These are phyloP conservation scores for Amiota mariae DNA, from an alignment of 2,888 invertebrate genomes.

Conservation along the genomic window DNA sequence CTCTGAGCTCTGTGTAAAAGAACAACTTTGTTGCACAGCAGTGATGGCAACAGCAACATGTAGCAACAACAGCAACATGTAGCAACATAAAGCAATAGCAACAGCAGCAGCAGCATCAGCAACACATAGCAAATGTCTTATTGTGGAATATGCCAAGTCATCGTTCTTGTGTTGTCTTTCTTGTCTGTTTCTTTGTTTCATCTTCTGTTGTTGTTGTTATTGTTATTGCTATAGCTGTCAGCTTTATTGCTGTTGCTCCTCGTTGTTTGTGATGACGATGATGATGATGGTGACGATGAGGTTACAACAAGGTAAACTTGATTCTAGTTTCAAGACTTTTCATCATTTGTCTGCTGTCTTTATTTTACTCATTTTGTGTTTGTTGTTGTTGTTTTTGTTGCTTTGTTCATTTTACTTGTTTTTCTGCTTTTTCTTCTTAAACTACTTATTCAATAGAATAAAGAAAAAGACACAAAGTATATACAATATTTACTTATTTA, in stretches of 20 bases:
- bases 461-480: background rate
- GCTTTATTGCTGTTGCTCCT: background rate
- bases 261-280: background rate
- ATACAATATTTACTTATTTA: background rate
- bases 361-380: background rate
- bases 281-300: slow-evolving; percentile 41
- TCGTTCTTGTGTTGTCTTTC: background rate
- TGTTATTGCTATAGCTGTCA: background rate
- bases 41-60: background rate
- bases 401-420: background rate
- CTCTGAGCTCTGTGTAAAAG: background rate
- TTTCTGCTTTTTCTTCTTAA: background rate
- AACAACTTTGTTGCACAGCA: slow-evolving; percentile 10
- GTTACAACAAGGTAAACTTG: slow-evolving; percentile 66
- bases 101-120: too few relatives aligned
- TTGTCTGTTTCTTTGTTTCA: background rate
- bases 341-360: background rate
- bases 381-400: background rate
- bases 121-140: too few relatives aligned
- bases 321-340: slow-evolving; percentile 50
- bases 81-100: too few relatives aligned
- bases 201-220: background rate
- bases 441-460: slow-evolving; percentile 15
- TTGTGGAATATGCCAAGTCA: slow-evolving; percentile 7
- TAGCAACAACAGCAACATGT: background rate